Evolutionary conservation across 2,888 invertebrate species (phyloP), one percentile per base, ranked within the genome.

Genomic region (Eupithecia inturbata): DNA sequence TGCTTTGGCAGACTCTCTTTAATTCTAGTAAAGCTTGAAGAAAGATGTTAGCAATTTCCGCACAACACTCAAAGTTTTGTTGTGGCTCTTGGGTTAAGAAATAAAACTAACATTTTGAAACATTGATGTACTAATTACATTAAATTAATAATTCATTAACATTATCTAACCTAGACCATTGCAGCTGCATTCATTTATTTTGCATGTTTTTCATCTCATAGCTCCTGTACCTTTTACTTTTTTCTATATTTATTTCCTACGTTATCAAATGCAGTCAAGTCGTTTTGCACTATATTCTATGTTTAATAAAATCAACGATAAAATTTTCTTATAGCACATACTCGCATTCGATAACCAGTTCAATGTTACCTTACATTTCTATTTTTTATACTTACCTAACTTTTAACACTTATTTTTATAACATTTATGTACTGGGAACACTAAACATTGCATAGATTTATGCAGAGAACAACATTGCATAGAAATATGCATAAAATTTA

Each of bases 1-100:
- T 36, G 5, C 33, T 57, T 53, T n/a, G n/a, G 12, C n/a, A 19
- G 64, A 64, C 12, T 36, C 39, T 66, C n/a, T 41, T 66, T 22
- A 36, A 9, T 22, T 66, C 12, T 26, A 22, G 6, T 63, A n/a
- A n/a, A 33, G n/a, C n/a, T 76, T 74, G 80, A 67, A 83, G 84
- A 87, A 76, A 89, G 89, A 88, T 87, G 87, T 83, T 87, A 88
- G 84, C 87, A 90, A 85, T 80, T 79, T 68, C 81, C 78, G 85
- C 83, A 84, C 79, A 80, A 71, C 36, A 63, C 79, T 79, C 83
- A 88, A 93, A 94, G 94, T 93, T 89, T 94, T 94, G 94, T 94
- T 94, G 94, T 94, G 94, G 94, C 92, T 93, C 73, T 73, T 93
- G 91, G 92, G 92, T 88, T 81, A 31, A 82, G 85, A 66, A 57